phyloP scores from a whole-genome alignment of 2,113 vertebrate genomes.

The Periophthalmodon schlosseri region DNA sequence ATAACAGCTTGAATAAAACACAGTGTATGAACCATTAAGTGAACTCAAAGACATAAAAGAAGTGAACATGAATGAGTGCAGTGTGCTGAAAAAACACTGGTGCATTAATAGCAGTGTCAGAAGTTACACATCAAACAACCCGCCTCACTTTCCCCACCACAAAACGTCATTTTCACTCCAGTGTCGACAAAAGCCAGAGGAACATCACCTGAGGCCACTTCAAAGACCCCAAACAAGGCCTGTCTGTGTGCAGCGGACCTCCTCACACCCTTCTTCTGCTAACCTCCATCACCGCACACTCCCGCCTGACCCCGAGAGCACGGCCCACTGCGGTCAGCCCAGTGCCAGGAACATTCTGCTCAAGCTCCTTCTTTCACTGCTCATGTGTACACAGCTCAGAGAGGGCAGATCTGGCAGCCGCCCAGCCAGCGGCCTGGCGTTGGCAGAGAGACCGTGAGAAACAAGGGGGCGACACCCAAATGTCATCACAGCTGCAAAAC shows the following conservation, averaged over 20 bases:
- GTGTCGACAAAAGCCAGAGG: slow-evolving; percentile 18
- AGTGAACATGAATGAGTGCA: not conserved
- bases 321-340: slow-evolving; percentile 47
- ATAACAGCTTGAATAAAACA: not conserved
- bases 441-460: slow-evolving; percentile 90
- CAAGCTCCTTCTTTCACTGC: slow-evolving; percentile 70
- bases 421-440: slow-evolving; percentile 77
- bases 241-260: slow-evolving; percentile 24
- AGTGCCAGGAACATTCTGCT: slow-evolving; percentile 67
- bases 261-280: slow-evolving; percentile 24
- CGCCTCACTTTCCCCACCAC: not conserved
- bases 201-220: slow-evolving; percentile 15
- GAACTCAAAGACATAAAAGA: not conserved
- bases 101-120: slow-evolving; percentile 7
- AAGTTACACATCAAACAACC: slow-evolving; percentile 2
- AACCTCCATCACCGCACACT: slow-evolving; percentile 11
- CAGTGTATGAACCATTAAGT: not conserved
- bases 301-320: slow-evolving; percentile 57
- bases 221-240: not conserved
- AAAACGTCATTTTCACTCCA: slow-evolving; percentile 13
- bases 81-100: not conserved
- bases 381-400: slow-evolving; percentile 75
- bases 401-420: slow-evolving; percentile 81
- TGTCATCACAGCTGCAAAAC: slow-evolving; percentile 94
- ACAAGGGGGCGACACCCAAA: slow-evolving; percentile 87